A percentile compares a stretch with the other conserved stretches of the same genome.
These are phyloP conservation scores for Synergus japonicus DNA, from an alignment of 2,888 invertebrate species.

Conservation along the genomic window DNA sequence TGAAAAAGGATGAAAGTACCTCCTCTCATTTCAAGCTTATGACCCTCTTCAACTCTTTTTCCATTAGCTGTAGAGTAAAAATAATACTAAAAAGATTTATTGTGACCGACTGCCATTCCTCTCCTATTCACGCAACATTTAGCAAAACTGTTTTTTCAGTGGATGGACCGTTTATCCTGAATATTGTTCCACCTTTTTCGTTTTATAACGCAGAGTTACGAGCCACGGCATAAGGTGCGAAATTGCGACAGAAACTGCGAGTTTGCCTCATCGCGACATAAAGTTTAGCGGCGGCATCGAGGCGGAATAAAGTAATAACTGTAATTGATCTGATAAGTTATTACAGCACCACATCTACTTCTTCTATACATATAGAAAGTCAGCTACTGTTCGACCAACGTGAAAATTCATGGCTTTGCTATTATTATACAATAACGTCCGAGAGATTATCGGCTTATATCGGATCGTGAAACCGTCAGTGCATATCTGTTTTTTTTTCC, in stretches of 20 bases:
- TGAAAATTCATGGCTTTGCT: neutral
- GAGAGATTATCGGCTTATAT: too few relatives aligned
- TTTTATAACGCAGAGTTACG: conserved; percentile 21
- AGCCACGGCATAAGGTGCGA: conserved; percentile 41
- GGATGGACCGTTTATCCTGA: conserved; percentile 27
- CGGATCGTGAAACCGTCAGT: too few relatives aligned
- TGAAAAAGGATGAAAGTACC: too few relatives aligned
- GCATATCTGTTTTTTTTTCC: too few relatives aligned
- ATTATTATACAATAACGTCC: too few relatives aligned
- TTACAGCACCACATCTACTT: conserved; percentile 51
- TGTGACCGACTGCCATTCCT: conserved; percentile 12
- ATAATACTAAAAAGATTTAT: conserved; percentile 37
- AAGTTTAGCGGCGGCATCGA: conserved; percentile 67
- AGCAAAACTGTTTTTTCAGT: conserved; percentile 31
- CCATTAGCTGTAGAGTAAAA: conserved; percentile 20
- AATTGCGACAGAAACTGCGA: conserved; percentile 52
- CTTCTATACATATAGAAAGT: neutral
- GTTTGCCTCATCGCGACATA: conserved; percentile 65
- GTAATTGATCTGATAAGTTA: conserved; percentile 75
- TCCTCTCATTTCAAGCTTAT: neutral
- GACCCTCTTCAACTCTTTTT: conserved; percentile 5
- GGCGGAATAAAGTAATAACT: conserved; percentile 74
- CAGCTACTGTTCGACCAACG: neutral
- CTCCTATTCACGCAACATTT: conserved; percentile 26
- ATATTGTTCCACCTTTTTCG: conserved; percentile 19